Base-by-base conservation (phyloP, 92 coral and sea anemone genomes). In the Epizoanthus stellaris region DNA sequence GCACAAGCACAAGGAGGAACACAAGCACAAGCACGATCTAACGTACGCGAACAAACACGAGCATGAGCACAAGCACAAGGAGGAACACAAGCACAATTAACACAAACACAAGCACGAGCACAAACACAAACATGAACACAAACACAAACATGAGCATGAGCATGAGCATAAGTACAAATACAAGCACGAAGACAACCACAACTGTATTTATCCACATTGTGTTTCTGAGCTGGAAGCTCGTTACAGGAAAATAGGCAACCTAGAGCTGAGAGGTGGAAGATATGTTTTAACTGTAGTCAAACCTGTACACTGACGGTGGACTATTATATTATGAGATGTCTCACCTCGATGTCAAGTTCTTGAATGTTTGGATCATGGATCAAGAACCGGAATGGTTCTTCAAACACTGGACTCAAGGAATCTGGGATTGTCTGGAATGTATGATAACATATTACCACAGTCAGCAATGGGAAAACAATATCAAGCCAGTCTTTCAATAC, bases 321-420 rank as follows among this genome's bases (percentile, higher is more conserved):
- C 16, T 8, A 2, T 57, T 11, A 7, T 8, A 2, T 57, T 11
- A 7, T 34, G 7, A 7, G 17, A 45, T 49, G 23, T 17, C 76
- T 21, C 66, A 91, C 98, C 93, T 97, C 98, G 19, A 94, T 91
- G 84, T 93, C 95, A 70, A 97, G 89, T n/a, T 97, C 99, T 85
- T 97, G 99, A 77, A 92, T 91, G 54, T 92, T 97, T 4, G 99
- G 97, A 87, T 91, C 95, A 16, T 94, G 95, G 82, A 97, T 91
- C 94, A 93, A 57, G 84, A 97, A 97, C 60, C 99, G 93, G 93
- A 93, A 92, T 86, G 98, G 98, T 73, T 97, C 99, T 36, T 97
- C 99, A 98, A 98, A 97, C 61, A 97, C 99, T 19, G 99, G 99
- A 73, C 95, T 94, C 57, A 94, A 59, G 10, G 98, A 85, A 72